Evolutionary conservation across 2,113 vertebrate genomes (phyloP), one percentile per base, ranked within the genome.

Genomic region (Lasiurus borealis): DNA sequence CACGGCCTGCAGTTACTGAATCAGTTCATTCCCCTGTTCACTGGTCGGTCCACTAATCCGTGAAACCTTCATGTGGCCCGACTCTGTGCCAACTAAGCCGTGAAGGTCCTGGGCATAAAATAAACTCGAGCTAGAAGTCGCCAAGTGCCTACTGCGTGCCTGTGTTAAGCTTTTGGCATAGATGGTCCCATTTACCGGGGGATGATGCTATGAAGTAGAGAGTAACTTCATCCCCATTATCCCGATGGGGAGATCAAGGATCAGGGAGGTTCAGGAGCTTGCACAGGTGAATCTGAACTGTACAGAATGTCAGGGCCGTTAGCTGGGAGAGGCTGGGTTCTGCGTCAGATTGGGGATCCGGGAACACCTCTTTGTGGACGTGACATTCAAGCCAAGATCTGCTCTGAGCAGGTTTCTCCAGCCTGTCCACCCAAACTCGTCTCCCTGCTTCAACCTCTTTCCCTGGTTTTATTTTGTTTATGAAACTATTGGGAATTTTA

Each of bases 1-100:
- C 0, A 0, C 2, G 2, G 72, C 44, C 66, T 11, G 4, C 13
- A 2, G n/a, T 9, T 6, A 13, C 19, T 0, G 31, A 19, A 10
- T 31, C 0, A 0, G 6, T 29, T 46, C 46, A 5, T 12, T 48
- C 15, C 12, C 75, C 12, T 36, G 21, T 71, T 78, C 57, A 1
- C 11, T 14, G 14, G 31, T 36, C 52, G 48, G 12, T n/a, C 34
- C 34, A 2, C 54, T 16, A 9, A 15, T 46, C 59, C 0, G 0
- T 0, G 68, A 59, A 59, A 9, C 27, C 34, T 90, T 84, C 48
- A 0, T 0, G 57, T 18, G 36, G 40, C 34, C 29, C 5, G 19
- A 59, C 23, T 11, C 23, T 11, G 34, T 29, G 46, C 71, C 23
- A n/a, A 31, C 62, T 4, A 12, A 40, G 40, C 25, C 9, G n/a